Evolutionary conservation across 2,888 invertebrate species (phyloP), one percentile per base, ranked within the genome.

Genomic region (Scaptomyza caliginosa): DNA sequence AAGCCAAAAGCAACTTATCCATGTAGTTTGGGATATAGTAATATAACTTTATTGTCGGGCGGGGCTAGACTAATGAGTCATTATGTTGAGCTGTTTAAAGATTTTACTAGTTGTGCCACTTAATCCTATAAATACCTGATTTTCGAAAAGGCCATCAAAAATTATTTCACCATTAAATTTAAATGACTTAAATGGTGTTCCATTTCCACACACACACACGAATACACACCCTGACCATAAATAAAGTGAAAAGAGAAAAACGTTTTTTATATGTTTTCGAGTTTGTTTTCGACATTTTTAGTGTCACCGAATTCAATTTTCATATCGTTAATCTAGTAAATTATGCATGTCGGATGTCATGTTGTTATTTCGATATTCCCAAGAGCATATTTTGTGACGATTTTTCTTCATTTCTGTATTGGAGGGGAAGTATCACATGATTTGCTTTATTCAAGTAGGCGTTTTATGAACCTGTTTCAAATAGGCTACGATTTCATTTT

Each of bases 261-360:
- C 48, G 49, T 45, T 55, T 59, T n/a, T n/a, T n/a, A n/a, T 56
- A 23, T 55, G 38, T 59, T 23, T 80, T 55, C 67, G 50, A 72
- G 80, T 75, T 85, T 77, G 68, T 74, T 52, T 83, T 81, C 77
- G 83, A 87, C 88, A 77, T 79, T 87, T 82, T 89, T 80, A 89
- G 79, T 89, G 79, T 74, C 78, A 86, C 84, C 81, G 78, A 87
- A 90, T 88, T 89, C 86, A 89, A 88, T 89, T 89, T 89, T 86
- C 80, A 76, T 84, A 84, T 89, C 89, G 75, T 89, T 89, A 90
- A 89, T 88, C 88, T 81, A 70, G 62, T 89, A 85, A 89, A 82
- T 89, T 88, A 90, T 88, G 78, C 77, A 70, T 85, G 78, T 82
- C 77, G 73, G 68, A 77, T 75, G 87, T 81, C 85, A 71, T 77